These are phyloP conservation scores for Chamaea fasciata DNA, from an alignment of 2,113 vertebrate species.

Conservation along the genomic window DNA sequence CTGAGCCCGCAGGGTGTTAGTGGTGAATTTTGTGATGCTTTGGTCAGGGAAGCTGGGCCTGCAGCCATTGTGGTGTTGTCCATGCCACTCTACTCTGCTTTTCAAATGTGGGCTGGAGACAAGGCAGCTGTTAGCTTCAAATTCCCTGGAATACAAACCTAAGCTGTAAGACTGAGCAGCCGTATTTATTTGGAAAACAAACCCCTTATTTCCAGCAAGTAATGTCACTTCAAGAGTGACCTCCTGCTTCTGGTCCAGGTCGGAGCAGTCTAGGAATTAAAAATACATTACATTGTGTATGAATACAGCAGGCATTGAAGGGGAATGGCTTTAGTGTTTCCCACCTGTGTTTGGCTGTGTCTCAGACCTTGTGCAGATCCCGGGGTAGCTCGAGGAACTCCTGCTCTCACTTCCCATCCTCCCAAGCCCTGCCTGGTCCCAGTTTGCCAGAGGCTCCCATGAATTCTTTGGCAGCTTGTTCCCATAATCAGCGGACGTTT, in stretches of 20 bases:
- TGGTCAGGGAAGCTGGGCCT: not conserved
- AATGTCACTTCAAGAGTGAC: not conserved
- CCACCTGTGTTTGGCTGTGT: not conserved
- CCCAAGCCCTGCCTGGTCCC: not conserved
- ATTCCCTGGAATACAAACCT: not conserved
- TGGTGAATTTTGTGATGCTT: accelerated
- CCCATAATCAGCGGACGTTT: accelerated
- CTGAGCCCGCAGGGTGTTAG: not conserved
- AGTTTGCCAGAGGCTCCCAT: not conserved
- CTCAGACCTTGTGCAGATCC: not conserved
- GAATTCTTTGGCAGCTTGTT: not conserved
- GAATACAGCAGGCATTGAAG: accelerated
- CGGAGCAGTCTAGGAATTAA: not conserved
- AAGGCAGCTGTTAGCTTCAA: not conserved
- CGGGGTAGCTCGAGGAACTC: not conserved
- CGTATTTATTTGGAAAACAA: not conserved
- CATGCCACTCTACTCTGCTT: not conserved
- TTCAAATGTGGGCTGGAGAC: not conserved
- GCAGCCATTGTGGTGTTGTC: accelerated
- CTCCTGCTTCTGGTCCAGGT: not conserved
- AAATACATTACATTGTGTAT: accelerated
- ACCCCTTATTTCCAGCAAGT: not conserved
- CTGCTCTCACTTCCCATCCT: accelerated
- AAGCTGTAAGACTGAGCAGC: not conserved
- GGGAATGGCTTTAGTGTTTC: not conserved